phyloP scores from a whole-genome alignment of 2,113 vertebrate genomes.

The Limnothrissa miodon region DNA sequence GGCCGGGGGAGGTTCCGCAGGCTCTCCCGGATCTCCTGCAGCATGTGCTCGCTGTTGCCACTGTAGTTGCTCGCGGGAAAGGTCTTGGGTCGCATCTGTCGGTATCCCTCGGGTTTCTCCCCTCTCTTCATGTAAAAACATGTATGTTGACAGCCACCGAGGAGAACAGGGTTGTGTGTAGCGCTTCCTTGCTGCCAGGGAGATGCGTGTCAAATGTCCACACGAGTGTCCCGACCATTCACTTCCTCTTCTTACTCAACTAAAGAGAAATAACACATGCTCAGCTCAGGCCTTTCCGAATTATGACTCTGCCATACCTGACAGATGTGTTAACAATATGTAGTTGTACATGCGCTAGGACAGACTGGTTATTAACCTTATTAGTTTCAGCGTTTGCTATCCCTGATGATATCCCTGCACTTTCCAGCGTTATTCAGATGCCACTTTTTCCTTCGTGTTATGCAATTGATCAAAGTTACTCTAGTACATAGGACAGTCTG shows the following conservation, averaged over 20 bases:
- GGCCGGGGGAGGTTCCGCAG: constrained; percentile 89
- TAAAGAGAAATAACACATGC: not conserved
- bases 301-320: not conserved
- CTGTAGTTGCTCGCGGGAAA: constrained; percentile 93
- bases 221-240: constrained; percentile 9
- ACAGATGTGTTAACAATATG: not conserved
- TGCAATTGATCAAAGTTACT: not conserved
- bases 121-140: constrained; percentile 97
- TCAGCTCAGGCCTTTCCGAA: not conserved
- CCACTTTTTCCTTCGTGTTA: not conserved
- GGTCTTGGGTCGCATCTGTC: constrained; percentile 98
- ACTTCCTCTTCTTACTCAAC: constrained; percentile 17
- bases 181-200: constrained; percentile 36
- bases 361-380: too few relatives aligned
- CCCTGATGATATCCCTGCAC: not conserved
- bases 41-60: constrained; percentile 95
- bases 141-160: constrained; percentile 72
- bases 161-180: constrained; percentile 63
- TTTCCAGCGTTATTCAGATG: not conserved
- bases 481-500: not conserved
- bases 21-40: constrained; percentile 96
- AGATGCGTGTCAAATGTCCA: not conserved
- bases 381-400: too few relatives aligned
- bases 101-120: constrained; percentile 94
- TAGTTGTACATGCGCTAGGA: too few relatives aligned